Percentiles rank a stretch among this genome's conserved stretches.
Conservation (phyloP, 2,797 vertebrate genomes). For the Cichlasoma orientale region DNA sequence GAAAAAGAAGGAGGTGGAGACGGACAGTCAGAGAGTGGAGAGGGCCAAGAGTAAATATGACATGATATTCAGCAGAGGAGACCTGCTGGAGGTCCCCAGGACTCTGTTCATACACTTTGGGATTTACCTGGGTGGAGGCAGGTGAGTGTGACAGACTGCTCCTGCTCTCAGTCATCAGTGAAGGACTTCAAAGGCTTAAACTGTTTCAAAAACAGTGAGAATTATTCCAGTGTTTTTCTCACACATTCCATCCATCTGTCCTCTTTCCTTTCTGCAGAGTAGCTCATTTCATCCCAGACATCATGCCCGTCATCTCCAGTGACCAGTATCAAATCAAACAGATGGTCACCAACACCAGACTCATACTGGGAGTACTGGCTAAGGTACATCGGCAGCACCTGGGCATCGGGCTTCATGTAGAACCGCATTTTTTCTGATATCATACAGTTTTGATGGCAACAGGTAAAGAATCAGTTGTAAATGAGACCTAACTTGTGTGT, state of each 20-base stretch:
- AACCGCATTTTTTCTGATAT: neutral
- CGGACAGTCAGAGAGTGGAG: neutral
- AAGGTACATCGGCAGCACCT: conserved; percentile 60
- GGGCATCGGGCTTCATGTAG: neutral
- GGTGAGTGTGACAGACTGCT: conserved; percentile 38
- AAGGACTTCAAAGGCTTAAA: neutral
- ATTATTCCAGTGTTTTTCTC: neutral
- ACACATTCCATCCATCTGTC: neutral
- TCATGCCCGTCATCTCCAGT: conserved; percentile 82
- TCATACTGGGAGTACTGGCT: conserved; percentile 86
- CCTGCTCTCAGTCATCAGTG: neutral
- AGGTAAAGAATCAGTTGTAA: neutral
- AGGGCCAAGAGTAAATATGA: conserved; percentile 54
- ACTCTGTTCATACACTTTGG: conserved; percentile 92
- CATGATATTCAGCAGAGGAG: conserved; percentile 82
- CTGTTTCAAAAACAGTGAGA: neutral
- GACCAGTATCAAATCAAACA: conserved; percentile 72
- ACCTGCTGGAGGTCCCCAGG: conserved; percentile 90
- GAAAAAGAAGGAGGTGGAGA: neutral
- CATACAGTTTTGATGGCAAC: neutral
- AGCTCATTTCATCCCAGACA: conserved; percentile 93
- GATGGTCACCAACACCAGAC: conserved; percentile 89
- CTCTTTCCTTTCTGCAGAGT: conserved; percentile 68
- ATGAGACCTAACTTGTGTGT: neutral
- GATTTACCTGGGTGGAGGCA: conserved; percentile 89